Evolutionary conservation across 2,888 invertebrate species (phyloP), one percentile per base, ranked within the genome.

Genomic region (Caenorhabditis japonica): DNA sequence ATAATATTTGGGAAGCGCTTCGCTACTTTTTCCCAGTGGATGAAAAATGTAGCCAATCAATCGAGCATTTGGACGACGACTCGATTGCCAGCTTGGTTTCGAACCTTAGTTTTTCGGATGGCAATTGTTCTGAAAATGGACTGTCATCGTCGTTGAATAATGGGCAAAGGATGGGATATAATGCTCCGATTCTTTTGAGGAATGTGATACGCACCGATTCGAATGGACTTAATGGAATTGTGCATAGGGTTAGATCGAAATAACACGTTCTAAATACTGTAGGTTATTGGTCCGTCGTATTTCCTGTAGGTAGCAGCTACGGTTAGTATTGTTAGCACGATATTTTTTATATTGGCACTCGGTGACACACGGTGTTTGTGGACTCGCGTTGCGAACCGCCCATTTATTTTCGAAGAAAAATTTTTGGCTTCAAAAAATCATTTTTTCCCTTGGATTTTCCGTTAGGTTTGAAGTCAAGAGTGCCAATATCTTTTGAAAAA

Each of bases 1-100:
- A 79, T 8, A 79, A 82, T 3, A 39, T 86, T 23, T 80, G 82
- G 79, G 62, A 56, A 10, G 76, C 84, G n/a, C 52, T 86, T 27
- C 61, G 68, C 13, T 86, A 80, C 68, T 85, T 85, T 68, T 75
- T 79, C 61, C 59, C 60, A 3, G 41, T 69, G 3, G 53, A 43
- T 15, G 61, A 46, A 36, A 21, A 44, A 27, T 13, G 53, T 10
- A 21, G 19, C 21, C 10, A 5, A 5, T 5, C 30, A 10, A 30
- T 36, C 4, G 52, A 61, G 17, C 13, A 30, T 2, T 33, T 33
- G 7, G 59, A 59, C 41, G 21, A 17, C 8, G 59, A 43, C 13
- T 52, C 58, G 3, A 49, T 64, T 15, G 59, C 64, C 25, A 59
- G 56, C 30, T 59, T 64, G 15, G 49, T 59, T 3, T 64, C 64